Base-by-base conservation (phyloP, 2,888 invertebrate genomes). In the Entomobrya proxima region DNA sequence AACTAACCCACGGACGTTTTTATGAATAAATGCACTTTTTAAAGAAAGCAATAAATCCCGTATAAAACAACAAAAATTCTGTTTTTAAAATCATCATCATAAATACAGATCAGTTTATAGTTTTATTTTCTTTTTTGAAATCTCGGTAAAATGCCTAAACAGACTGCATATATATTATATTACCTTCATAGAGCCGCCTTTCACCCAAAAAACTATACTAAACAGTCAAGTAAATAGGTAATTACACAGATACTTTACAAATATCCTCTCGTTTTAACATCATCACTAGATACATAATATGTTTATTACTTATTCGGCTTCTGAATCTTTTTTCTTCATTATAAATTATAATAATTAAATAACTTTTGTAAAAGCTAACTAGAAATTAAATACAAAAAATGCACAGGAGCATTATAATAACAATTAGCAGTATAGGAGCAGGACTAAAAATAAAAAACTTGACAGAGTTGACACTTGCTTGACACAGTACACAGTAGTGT, bases 341-440 rank as follows among this genome's bases (percentile, higher is more conserved):
- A 61, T 32, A n/a, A 30, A n/a, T 50, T 50, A 11, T 4, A n/a
- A n/a, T n/a, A 61, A n/a, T 61, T n/a, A 61, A n/a, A 32, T 61
- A 32, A 21, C 18, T 61, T 21, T 32, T 61, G 18, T 32, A 61
- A 61, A 32, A 21, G n/a, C 32, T 61, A 61, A 32, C 32, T 32
- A 58, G n/a, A n/a, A 24, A 30, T 61, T 61, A 61, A 61, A 61
- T 61, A 61, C 61, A 61, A 61, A 61, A 61, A 32, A 32, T 32
- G 32, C 61, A 61, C 61, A 61, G 61, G 61, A 61, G 61, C 61
- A 32, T 32, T 13, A 58, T 58, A 61, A 47, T 47, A 47, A n/a
- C n/a, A 47, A 47, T n/a, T 47, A 47, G n/a, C n/a, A 47, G 47
- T 61, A 32, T 30, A 32, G 61, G 32, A 61, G 61, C 61, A 30